Evolutionary conservation across 2,113 vertebrate species (phyloP).

Genomic region (Perca schrenkii): DNA sequence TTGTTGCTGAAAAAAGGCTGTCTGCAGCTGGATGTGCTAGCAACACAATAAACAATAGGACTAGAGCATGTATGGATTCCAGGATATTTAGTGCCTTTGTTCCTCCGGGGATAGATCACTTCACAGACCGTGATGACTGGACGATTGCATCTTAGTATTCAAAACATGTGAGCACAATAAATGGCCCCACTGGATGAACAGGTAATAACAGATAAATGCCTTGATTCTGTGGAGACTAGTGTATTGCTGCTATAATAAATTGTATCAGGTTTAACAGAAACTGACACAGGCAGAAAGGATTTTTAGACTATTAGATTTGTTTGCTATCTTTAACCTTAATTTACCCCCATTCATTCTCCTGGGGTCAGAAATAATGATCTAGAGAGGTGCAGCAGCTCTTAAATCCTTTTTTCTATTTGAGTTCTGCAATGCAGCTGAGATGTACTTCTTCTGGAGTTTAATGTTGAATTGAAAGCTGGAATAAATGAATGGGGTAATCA

Average conservation of each 20-base stretch:
- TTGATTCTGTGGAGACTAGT: conserved; percentile 24
- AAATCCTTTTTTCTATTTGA: conserved; percentile 13
- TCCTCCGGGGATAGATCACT: conserved; percentile 1
- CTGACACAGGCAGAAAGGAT: neutral
- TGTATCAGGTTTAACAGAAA: conserved; percentile 31
- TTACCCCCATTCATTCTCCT: conserved; percentile 26
- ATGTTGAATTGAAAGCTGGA: conserved; percentile 7
- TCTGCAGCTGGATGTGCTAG: conserved; percentile 14
- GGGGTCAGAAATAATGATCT: conserved; percentile 15
- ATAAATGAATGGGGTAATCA: conserved; percentile 13
- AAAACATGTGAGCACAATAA: conserved; percentile 24
- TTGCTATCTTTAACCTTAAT: conserved; percentile 48
- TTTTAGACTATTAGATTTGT: conserved; percentile 49
- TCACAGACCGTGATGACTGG: conserved; percentile 7
- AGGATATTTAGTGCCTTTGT: conserved; percentile 26
- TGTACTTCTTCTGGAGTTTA: neutral
- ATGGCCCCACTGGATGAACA: conserved; percentile 20
- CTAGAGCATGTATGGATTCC: neutral
- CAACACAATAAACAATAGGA: conserved; percentile 28
- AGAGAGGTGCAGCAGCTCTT: conserved; percentile 8
- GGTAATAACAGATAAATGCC: conserved; percentile 36
- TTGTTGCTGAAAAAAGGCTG: conserved; percentile 28
- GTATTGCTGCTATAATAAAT: conserved; percentile 22
- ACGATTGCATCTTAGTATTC: conserved; percentile 9
- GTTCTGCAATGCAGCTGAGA: conserved; percentile 1